Base-by-base conservation (phyloP, 2,797 vertebrate species). In the Spizella passerina region DNA sequence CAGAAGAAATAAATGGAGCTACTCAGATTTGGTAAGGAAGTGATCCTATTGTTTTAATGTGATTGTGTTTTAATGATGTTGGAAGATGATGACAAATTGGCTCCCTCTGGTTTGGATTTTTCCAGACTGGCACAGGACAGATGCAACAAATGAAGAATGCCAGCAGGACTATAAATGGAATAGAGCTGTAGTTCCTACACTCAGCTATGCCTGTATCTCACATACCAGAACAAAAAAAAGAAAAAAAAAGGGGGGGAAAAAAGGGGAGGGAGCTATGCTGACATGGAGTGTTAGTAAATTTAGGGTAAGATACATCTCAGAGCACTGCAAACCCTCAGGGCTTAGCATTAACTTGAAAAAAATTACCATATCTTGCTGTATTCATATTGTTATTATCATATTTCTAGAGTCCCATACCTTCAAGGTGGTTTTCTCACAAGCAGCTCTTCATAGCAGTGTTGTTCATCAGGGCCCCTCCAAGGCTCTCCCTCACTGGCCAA, bases 111-210 rank as follows among this genome's bases (percentile, higher is more conserved):
- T 64, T 85, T 81, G 82, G 46, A 79, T 87, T 93, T 91, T 94
- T 91, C 43, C 91, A 93, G 69, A 69, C 84, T 86, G 84, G 79
- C 84, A 91, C 39, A 80, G 69, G 84, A 53, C 75, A 90, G 65
- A 91, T 86, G 61, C 18, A 73, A 80, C 78, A 93, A 95, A 80
- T 53, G 34, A 79, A 77, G 56, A 75, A 68, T 0, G 8, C 46
- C 72, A 52, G 59, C 30, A 93, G 50, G 43, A 71, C 86, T 88
- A 85, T 73, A 89, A 93, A 92, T 73, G 78, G 79, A 89, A 63
- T 19, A 83, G 44, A 93, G 69, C 24, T 87, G 53, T 47, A 56
- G 61, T 66, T 91, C 76, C 79, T 68, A 63, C 29, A 41, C 34
- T 73, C 79, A 78, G 39, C 75, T 82, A 68, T 91, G 82, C 50